These are phyloP conservation scores for Leptinotarsa rubiginosa DNA, from an alignment of 2,888 invertebrate species.

Conservation along the genomic window DNA sequence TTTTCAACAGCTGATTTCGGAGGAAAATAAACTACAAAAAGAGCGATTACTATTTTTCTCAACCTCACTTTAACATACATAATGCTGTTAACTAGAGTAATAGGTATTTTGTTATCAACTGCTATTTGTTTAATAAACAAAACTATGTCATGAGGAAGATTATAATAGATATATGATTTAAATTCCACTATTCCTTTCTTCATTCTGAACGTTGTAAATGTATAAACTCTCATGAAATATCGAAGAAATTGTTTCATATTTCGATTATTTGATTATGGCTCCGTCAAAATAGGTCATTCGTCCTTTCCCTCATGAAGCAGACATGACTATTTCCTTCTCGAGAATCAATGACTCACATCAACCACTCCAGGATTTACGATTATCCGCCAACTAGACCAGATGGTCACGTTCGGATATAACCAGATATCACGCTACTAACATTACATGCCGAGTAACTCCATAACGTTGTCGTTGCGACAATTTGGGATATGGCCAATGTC, in stretches of 20 bases:
- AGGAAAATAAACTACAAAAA: too few species aligned
- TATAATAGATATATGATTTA: too few species aligned
- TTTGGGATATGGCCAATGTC: constrained; percentile 13
- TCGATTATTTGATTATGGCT: not conserved
- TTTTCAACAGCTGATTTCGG: too few species aligned
- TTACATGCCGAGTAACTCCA: constrained; percentile 18
- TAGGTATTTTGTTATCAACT: too few species aligned
- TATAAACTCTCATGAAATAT: too few species aligned
- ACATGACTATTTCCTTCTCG: not conserved
- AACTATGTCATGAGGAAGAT: too few species aligned
- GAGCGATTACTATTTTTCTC: too few species aligned
- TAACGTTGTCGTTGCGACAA: constrained; percentile 13
- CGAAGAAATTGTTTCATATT: not conserved
- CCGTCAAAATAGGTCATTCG: not conserved
- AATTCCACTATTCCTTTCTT: too few species aligned
- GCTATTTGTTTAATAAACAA: too few species aligned
- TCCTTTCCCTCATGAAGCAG: not conserved
- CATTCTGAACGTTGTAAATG: too few species aligned
- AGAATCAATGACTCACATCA: not conserved
- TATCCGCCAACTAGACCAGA: constrained; percentile 13
- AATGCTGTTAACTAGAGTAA: too few species aligned
- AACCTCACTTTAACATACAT: too few species aligned
- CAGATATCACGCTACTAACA: constrained; percentile 17
- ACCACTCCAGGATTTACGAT: constrained; percentile 3
- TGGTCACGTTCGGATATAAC: constrained; percentile 18